Evolutionary conservation across 1,140 invertebrate genomes (phyloP), one percentile per base, ranked within the genome.

Genomic region (Camponotus vicinus): DNA sequence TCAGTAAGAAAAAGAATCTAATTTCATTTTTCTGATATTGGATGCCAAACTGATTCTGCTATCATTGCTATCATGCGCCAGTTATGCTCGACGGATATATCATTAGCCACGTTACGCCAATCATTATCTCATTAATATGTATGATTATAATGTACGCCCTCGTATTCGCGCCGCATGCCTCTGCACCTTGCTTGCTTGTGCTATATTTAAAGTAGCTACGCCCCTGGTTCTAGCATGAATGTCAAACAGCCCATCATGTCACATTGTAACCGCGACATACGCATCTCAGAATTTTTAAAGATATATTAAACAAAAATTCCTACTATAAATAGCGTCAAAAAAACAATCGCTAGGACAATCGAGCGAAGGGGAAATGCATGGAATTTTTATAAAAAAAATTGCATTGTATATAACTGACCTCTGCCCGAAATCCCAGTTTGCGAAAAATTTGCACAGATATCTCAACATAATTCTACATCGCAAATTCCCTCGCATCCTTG

Each of bases 41-140:
- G 27, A 69, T 69, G 64, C 34, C 40, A 80, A 55, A 80, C 32
- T 66, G 18, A 21, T 71, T 70, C 21, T 34, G 69, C 49, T 9
- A 7, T 18, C 4, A 15, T 1, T 49, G 49, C 6, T 52, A 73
- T 21, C 0, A 71, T 34, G 52, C 59, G 59, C 40, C 11, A 15
- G 21, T 52, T 15, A 18, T 18, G 13, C 13, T 32, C 59, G 32
- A 71, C 34, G 55, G 27, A 59, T 73, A 32, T 34, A 34, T 70
- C 69, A 59, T 61, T 82, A 57, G 27, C 67, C 66, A 73, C 40
- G 27, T 34, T 59, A 34, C 45, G 27, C 21, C 52, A 73, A 34
- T 21, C 3, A 63, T 75, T 83, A 75, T 83, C 69, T 83, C 63
- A 61, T 83, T 83, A 83, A 75, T 75, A 83, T 75, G 57, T 61